Conservation (phyloP, 2,888 invertebrate species). For the Trileptium ribeirensis region DNA sequence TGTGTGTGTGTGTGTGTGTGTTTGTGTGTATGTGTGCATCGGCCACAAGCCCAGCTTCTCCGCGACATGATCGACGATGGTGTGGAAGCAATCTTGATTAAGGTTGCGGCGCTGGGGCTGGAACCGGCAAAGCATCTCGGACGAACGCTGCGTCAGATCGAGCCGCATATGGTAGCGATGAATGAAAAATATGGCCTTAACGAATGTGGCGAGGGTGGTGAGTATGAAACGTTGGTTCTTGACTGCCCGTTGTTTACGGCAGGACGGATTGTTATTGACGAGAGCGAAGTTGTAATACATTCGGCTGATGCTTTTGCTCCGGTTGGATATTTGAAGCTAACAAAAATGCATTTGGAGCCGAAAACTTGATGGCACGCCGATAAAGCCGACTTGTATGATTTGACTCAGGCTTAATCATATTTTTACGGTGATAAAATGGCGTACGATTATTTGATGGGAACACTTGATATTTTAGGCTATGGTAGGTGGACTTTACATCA, state of each 20-base stretch:
- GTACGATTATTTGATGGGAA: too few relatives aligned
- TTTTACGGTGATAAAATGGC: too few relatives aligned
- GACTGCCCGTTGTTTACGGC: slow-evolving; percentile 93
- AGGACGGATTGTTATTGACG: slow-evolving; percentile 63
- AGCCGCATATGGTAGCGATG: slow-evolving; percentile 77
- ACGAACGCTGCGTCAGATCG: slow-evolving; percentile 72
- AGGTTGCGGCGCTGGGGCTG: slow-evolving; percentile 78
- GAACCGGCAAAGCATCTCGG: slow-evolving; percentile 79
- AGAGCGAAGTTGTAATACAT: slow-evolving; percentile 76
- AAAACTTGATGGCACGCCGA: too few relatives aligned
- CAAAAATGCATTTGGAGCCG: slow-evolving; percentile 69
- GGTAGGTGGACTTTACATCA: too few relatives aligned
- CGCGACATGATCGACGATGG: slow-evolving; percentile 92
- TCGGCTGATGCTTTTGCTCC: slow-evolving; percentile 86
- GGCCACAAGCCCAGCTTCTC: slow-evolving; percentile 84
- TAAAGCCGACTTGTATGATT: too few relatives aligned
- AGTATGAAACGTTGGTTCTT: slow-evolving; percentile 93
- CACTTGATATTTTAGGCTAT: too few relatives aligned
- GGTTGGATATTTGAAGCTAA: slow-evolving; percentile 84
- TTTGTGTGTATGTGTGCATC: too few relatives aligned
- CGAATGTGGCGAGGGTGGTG: slow-evolving; percentile 96
- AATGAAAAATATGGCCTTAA: slow-evolving; percentile 87
- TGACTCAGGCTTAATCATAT: too few relatives aligned
- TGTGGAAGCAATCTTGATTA: slow-evolving; percentile 87
- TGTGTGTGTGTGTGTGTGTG: too few relatives aligned